phyloP scores from a whole-genome alignment of 2,113 vertebrate species.

The Pterocles orientalis region DNA sequence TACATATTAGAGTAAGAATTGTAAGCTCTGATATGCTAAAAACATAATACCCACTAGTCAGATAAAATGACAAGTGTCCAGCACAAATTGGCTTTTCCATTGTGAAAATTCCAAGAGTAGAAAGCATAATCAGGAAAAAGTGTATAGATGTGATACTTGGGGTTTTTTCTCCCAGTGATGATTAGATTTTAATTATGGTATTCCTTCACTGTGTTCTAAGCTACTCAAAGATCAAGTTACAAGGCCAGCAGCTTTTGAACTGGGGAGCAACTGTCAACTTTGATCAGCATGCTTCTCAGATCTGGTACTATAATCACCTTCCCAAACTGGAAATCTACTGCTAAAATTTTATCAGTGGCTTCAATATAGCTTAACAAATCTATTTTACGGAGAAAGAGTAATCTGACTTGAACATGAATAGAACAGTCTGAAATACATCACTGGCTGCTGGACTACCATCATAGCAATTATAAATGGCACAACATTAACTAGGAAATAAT shows the following conservation, averaged over 20 bases:
- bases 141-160: background rate
- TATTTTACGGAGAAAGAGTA: background rate
- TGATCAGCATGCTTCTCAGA: background rate
- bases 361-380: background rate
- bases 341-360: background rate
- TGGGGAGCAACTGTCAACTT: background rate
- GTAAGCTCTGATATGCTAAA: background rate
- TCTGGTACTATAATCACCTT: background rate
- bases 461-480: conserved; percentile 16
- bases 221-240: background rate
- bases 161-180: background rate
- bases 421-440: background rate
- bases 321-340: background rate
- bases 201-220: background rate
- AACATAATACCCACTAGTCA: background rate
- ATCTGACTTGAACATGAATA: background rate
- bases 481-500: conserved; percentile 1
- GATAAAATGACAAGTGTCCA: background rate
- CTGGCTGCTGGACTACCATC: background rate
- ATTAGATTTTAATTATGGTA: background rate
- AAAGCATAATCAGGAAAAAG: background rate
- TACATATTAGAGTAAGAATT: background rate
- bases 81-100: background rate
- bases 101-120: background rate
- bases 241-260: background rate